Conservation (phyloP, 2,113 vertebrate species). For the Tupaia tana region DNA sequence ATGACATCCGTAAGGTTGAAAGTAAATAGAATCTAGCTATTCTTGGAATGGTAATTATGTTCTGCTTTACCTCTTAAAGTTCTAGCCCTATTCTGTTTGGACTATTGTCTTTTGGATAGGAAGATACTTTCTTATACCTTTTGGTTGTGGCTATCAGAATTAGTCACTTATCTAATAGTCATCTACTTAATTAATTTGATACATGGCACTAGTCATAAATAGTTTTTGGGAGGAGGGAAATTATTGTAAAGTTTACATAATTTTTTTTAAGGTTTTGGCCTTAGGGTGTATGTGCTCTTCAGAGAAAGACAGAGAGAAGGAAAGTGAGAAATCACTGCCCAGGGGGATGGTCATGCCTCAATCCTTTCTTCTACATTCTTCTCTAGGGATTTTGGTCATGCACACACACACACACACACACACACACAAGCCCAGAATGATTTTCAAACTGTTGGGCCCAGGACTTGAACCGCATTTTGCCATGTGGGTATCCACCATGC, state of each 20-base stretch:
- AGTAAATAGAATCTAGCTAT: slow-evolving; percentile 26
- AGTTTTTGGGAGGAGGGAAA: background rate
- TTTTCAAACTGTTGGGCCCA: too few species aligned
- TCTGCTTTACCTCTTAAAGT: background rate
- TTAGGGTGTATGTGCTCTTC: too few species aligned
- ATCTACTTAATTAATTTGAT: slow-evolving; percentile 37
- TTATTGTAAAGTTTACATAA: slow-evolving; percentile 32
- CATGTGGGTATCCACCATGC: too few species aligned
- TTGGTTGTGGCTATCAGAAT: slow-evolving; percentile 2
- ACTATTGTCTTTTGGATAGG: background rate
- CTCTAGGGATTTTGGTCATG: too few species aligned
- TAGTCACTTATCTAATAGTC: background rate
- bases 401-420: too few species aligned
- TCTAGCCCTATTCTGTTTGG: background rate
- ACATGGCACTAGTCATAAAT: background rate
- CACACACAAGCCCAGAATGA: too few species aligned
- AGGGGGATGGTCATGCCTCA: too few species aligned
- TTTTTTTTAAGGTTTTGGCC: background rate
- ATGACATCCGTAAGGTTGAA: background rate
- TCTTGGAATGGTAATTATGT: background rate
- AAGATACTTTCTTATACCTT: background rate
- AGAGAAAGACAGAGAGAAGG: too few species aligned
- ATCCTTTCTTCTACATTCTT: too few species aligned
- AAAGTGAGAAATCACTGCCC: too few species aligned
- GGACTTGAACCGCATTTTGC: too few species aligned